A percentile compares a stretch with the other conserved stretches of the same genome.
Evolutionary conservation across 2,888 invertebrate genomes (phyloP).

Genomic region (Eilema sororculum): DNA sequence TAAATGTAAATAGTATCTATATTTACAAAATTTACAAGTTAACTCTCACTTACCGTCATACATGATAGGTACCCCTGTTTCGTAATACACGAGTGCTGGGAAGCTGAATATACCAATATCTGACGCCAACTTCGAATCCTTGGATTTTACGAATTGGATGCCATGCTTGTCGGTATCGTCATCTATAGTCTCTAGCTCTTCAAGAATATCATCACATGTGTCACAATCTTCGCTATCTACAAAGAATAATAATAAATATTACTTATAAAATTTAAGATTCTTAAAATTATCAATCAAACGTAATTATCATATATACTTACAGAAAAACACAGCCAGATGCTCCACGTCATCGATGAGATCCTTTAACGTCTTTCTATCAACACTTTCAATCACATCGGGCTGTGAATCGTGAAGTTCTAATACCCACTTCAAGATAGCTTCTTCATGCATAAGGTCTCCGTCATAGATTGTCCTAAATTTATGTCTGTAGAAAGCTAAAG

Average conservation of each 20-base stretch:
- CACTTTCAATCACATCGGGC: constrained; percentile 96
- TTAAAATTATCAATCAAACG: neutral
- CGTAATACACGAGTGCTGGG: constrained; percentile 96
- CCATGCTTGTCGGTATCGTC: constrained; percentile 97
- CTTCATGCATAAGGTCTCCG: constrained; percentile 97
- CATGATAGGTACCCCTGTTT: constrained; percentile 97
- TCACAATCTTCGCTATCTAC: constrained; percentile 94
- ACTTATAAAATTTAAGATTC: neutral
- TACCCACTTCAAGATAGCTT: constrained; percentile 96
- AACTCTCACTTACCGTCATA: constrained; percentile 93
- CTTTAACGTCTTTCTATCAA: constrained; percentile 96
- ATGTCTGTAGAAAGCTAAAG: constrained; percentile 94
- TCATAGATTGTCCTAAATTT: constrained; percentile 95
- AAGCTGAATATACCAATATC: constrained; percentile 97
- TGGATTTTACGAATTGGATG: constrained; percentile 97
- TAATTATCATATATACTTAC: constrained; percentile 87
- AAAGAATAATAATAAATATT: neutral
- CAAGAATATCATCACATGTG: constrained; percentile 93
- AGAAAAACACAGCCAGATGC: constrained; percentile 96
- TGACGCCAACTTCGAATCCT: constrained; percentile 95
- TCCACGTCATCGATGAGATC: constrained; percentile 96
- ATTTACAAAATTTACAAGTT: constrained; percentile 31
- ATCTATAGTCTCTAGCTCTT: constrained; percentile 96
- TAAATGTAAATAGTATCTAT: neutral
- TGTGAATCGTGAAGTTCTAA: constrained; percentile 93